Evolutionary conservation across 2,797 vertebrate genomes (phyloP).

Genomic region (Labroides dimidiatus): DNA sequence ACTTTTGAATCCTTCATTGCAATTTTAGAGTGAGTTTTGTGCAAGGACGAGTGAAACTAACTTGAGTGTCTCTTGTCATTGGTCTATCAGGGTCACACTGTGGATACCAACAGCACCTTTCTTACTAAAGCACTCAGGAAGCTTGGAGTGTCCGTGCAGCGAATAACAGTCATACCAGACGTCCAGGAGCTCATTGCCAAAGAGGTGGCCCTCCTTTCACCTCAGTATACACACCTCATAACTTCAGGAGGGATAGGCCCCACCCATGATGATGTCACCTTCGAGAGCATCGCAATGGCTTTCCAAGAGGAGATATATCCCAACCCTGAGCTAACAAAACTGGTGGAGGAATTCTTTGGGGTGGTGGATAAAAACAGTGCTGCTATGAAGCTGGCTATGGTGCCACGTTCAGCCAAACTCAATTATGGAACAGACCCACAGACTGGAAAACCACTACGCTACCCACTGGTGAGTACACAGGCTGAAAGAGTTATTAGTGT

Average conservation of each 20-base stretch:
- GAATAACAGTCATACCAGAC: conserved; percentile 91
- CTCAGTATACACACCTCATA: conserved; percentile 89
- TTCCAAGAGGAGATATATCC: conserved; percentile 86
- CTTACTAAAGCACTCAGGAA: conserved; percentile 89
- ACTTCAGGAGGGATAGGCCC: conserved; percentile 95
- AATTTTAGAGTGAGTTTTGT: not conserved
- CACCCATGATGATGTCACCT: conserved; percentile 96
- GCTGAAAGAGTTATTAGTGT: not conserved
- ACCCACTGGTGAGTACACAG: conserved; percentile 86
- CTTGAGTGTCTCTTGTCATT: conserved; percentile 10
- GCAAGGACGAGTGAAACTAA: not conserved
- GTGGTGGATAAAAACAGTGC: conserved; percentile 71
- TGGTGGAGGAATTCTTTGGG: conserved; percentile 86
- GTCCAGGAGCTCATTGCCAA: conserved; percentile 87
- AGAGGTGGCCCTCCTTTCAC: conserved; percentile 88
- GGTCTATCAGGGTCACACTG: conserved; percentile 89
- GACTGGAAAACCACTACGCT: conserved; percentile 83
- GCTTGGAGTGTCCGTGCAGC: conserved; percentile 89
- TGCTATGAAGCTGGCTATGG: conserved; percentile 89
- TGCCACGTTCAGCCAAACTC: conserved; percentile 89
- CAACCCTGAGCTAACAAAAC: conserved; percentile 87
- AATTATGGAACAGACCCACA: conserved; percentile 88
- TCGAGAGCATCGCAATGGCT: conserved; percentile 91
- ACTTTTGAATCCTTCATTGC: conserved; percentile 28
- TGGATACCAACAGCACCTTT: conserved; percentile 94